phyloP scores from a whole-genome alignment of 2,888 invertebrate genomes.

The Caenorhabditis sp. region DNA sequence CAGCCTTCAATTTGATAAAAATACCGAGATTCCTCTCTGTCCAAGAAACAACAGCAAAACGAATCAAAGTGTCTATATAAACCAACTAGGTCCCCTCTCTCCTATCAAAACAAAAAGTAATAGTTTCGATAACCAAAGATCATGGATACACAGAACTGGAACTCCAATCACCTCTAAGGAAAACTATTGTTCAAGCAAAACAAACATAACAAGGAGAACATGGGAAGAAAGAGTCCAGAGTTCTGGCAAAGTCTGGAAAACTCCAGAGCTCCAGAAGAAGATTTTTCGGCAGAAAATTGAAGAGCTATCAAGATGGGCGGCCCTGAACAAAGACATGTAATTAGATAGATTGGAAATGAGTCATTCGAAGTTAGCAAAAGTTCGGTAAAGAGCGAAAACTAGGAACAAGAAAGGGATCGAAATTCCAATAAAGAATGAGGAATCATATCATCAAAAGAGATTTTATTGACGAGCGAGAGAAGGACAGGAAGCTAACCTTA shows the following conservation, averaged over 20 bases:
- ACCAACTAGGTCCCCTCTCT: constrained; percentile 1
- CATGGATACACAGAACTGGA: constrained; percentile 36
- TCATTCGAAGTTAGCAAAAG: background rate
- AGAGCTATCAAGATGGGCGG: background rate
- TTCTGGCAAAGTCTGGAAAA: background rate
- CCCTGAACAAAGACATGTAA: too few relatives aligned
- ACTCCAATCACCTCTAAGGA: background rate
- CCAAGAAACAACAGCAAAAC: background rate
- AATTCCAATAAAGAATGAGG: background rate
- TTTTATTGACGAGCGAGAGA: constrained; percentile 33
- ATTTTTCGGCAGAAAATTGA: background rate
- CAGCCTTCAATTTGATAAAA: constrained; percentile 22
- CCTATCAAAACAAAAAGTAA: constrained; percentile 26
- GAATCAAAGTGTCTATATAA: constrained; percentile 21
- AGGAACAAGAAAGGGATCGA: background rate
- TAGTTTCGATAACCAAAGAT: constrained; percentile 18
- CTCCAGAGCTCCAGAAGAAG: background rate
- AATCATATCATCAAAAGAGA: constrained; percentile 1
- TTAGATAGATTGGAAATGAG: background rate
- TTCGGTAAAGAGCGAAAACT: background rate
- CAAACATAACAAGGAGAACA: constrained; percentile 6
- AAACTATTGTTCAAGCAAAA: constrained; percentile 12
- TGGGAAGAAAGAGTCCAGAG: background rate
- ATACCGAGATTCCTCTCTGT: background rate
- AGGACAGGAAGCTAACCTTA: constrained; percentile 40